Evolutionary conservation across 2,888 invertebrate species (phyloP).

Genomic region (Nomada flava): DNA sequence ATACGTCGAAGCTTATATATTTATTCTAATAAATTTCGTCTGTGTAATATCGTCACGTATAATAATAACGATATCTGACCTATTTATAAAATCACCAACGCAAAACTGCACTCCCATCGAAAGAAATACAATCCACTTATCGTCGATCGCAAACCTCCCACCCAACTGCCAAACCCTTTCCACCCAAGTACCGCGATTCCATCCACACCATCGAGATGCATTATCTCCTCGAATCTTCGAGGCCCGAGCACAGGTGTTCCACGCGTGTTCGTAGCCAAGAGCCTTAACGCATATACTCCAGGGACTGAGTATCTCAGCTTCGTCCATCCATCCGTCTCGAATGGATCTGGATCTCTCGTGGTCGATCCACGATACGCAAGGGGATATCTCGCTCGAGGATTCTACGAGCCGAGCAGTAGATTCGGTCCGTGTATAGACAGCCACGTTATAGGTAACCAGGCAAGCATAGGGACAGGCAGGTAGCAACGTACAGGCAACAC

Average conservation of each 20-base stretch:
- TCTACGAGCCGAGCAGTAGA: slow-evolving; percentile 61
- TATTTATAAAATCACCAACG: too few relatives aligned
- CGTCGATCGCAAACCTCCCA: background rate
- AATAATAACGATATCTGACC: too few relatives aligned
- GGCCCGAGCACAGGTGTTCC: slow-evolving; percentile 27
- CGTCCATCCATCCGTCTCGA: slow-evolving; percentile 57
- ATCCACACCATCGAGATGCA: background rate
- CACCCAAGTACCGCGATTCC: background rate
- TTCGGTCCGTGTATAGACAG: slow-evolving; percentile 63
- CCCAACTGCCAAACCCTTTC: background rate
- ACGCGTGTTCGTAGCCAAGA: background rate
- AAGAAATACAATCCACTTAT: background rate
- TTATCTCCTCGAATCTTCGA: slow-evolving; percentile 17
- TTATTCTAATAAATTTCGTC: too few relatives aligned
- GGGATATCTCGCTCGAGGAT: slow-evolving; percentile 45
- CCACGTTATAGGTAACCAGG: slow-evolving; percentile 33
- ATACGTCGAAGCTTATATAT: too few relatives aligned
- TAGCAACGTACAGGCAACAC: slow-evolving; percentile 35
- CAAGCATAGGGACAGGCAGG: slow-evolving; percentile 33
- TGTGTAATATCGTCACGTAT: too few relatives aligned
- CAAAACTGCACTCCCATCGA: too few relatives aligned
- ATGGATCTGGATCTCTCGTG: slow-evolving; percentile 35
- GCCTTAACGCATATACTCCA: background rate
- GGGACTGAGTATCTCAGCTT: slow-evolving; percentile 48
- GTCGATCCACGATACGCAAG: background rate